Evolutionary conservation across 2,113 vertebrate species (phyloP).

Genomic region (Poeciliopsis occidentalis): DNA sequence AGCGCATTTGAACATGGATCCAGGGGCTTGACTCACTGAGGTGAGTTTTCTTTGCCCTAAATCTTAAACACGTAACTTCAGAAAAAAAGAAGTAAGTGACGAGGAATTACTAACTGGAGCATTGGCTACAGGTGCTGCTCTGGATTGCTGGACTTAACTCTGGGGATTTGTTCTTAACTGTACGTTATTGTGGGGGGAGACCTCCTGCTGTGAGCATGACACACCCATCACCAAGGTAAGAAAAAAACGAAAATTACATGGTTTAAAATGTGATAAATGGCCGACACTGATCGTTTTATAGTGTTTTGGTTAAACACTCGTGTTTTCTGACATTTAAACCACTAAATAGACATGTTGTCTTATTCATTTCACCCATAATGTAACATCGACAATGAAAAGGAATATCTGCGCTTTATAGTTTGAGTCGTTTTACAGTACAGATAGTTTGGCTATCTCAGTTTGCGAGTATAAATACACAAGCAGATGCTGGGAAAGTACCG

Average conservation of each 20-base stretch:
- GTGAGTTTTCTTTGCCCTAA: slow-evolving; percentile 52
- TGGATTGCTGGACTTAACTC: slow-evolving; percentile 30
- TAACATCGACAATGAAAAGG: neutral
- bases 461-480: slow-evolving; percentile 74
- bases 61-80: neutral
- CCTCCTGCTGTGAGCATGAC: slow-evolving; percentile 46
- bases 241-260: neutral
- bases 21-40: slow-evolving; percentile 58
- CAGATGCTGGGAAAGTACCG: slow-evolving; percentile 79
- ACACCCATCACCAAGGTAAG: slow-evolving; percentile 68
- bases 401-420: neutral
- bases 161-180: slow-evolving; percentile 48
- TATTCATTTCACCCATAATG: neutral
- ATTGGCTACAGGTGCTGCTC: slow-evolving; percentile 35
- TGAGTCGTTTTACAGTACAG: slow-evolving; percentile 17
- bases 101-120: slow-evolving; percentile 13
- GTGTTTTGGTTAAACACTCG: neutral
- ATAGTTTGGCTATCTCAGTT: slow-evolving; percentile 39
- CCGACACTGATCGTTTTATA: neutral
- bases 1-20: slow-evolving; percentile 62
- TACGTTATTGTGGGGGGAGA: neutral
- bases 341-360: neutral
- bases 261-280: neutral
- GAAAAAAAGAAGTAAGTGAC: neutral
- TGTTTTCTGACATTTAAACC: neutral